phyloP scores from a whole-genome alignment of 2,888 invertebrate genomes.

The Drosophila mayaguana region DNA sequence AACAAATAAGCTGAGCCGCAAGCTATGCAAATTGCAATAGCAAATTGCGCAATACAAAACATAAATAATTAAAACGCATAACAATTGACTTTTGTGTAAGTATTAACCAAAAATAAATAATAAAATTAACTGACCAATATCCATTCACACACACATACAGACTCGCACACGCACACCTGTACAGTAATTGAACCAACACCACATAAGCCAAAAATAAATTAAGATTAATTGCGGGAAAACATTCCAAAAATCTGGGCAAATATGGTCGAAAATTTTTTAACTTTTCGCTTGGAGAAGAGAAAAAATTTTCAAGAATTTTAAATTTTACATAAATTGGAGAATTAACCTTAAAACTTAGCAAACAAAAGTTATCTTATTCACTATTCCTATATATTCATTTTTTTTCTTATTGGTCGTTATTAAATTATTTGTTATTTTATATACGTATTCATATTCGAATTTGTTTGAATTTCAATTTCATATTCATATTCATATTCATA shows the following conservation, averaged over 20 bases:
- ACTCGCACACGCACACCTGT: slow-evolving; percentile 10
- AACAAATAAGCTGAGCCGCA: slow-evolving; percentile 61
- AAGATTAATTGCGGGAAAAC: slow-evolving; percentile 17
- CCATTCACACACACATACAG: slow-evolving; percentile 18
- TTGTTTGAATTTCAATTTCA: no score
- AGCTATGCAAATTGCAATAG: slow-evolving; percentile 49
- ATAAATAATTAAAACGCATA: slow-evolving; percentile 58
- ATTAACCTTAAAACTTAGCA: slow-evolving; percentile 9
- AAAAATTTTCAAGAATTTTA: slow-evolving; percentile 76
- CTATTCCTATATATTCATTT: neutral
- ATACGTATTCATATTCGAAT: neutral
- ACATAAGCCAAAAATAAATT: slow-evolving; percentile 41
- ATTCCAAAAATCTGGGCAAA: slow-evolving; percentile 3
- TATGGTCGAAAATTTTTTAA: slow-evolving; percentile 75
- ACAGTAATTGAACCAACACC: slow-evolving; percentile 59
- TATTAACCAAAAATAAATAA: slow-evolving; percentile 65
- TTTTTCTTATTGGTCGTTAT: neutral
- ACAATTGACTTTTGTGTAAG: slow-evolving; percentile 66
- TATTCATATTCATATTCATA: slow-evolving; percentile 4
- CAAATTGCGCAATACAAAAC: slow-evolving; percentile 40
- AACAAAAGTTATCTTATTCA: slow-evolving; percentile 5
- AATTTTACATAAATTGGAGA: slow-evolving; percentile 44
- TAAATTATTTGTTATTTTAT: neutral
- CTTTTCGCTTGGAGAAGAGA: slow-evolving; percentile 58
- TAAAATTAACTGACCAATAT: slow-evolving; percentile 58